Conservation (phyloP, 2,888 invertebrate species). For the Torymus texanus region DNA sequence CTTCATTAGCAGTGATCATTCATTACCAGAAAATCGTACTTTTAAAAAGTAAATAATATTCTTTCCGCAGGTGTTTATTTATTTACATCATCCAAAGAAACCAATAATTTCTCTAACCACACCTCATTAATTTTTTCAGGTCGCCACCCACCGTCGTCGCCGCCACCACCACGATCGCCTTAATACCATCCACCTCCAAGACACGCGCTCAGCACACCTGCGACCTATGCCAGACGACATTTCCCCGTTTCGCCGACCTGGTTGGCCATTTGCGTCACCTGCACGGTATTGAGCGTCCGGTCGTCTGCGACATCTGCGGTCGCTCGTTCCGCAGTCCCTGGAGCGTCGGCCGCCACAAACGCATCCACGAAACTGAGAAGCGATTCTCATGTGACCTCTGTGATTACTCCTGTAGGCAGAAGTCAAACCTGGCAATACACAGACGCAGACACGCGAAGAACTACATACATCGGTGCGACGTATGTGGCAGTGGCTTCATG, state of each 20-base stretch:
- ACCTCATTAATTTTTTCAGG: background rate
- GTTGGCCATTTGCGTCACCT: constrained; percentile 56
- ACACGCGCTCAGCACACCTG: constrained; percentile 24
- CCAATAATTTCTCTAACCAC: background rate
- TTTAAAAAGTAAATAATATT: no score
- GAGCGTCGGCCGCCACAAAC: constrained; percentile 55
- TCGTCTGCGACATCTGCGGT: constrained; percentile 59
- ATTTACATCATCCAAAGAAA: no score
- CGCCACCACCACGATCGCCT: background rate
- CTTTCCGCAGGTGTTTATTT: no score
- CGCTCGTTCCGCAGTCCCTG: constrained; percentile 61
- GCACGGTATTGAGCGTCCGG: constrained; percentile 58
- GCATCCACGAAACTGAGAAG: constrained; percentile 8
- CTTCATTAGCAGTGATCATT: no score
- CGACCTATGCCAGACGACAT: constrained; percentile 13
- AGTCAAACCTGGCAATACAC: constrained; percentile 66
- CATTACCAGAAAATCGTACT: no score
- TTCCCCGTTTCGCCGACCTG: constrained; percentile 60
- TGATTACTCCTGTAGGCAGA: constrained; percentile 65
- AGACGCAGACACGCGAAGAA: constrained; percentile 63
- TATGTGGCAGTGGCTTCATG: constrained; percentile 67
- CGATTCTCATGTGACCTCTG: constrained; percentile 61
- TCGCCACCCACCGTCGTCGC: background rate
- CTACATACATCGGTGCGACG: constrained; percentile 63
- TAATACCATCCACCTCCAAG: background rate